Percentiles rank a stretch among this genome's conserved stretches.
phyloP scores from a whole-genome alignment of 2,888 invertebrate species.

The Pyrocoelia pectoralis region DNA sequence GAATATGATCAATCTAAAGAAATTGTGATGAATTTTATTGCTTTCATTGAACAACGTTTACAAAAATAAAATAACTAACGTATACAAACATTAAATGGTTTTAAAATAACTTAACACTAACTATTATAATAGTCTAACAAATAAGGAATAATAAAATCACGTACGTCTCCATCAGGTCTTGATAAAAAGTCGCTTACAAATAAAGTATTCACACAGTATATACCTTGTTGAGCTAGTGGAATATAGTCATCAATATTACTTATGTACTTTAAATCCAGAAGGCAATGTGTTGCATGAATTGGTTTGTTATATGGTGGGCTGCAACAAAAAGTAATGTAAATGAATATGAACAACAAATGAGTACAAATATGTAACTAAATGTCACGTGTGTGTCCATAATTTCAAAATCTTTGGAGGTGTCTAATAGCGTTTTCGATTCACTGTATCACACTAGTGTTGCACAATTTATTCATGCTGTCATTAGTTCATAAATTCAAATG shows the following conservation, averaged over 20 bases:
- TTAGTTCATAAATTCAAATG: too few species aligned
- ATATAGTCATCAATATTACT: constrained; percentile 48
- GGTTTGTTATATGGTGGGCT: constrained; percentile 66
- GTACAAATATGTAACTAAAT: too few species aligned
- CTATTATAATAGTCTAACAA: constrained; percentile 47
- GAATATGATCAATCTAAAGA: too few species aligned
- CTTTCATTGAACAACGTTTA: too few species aligned
- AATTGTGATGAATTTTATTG: too few species aligned
- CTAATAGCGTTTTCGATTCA: too few species aligned
- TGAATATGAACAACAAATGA: too few species aligned
- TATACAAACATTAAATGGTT: not conserved
- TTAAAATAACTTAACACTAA: not conserved
- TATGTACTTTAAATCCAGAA: constrained; percentile 66
- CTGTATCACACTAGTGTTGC: too few species aligned
- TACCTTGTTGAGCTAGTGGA: constrained; percentile 54
- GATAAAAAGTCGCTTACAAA: constrained; percentile 54
- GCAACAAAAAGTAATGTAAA: constrained; percentile 41
- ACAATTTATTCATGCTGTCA: too few species aligned
- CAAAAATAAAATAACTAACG: too few species aligned
- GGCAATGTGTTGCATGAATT: constrained; percentile 73
- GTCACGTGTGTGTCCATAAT: too few species aligned
- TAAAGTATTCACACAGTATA: constrained; percentile 53
- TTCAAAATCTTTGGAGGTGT: too few species aligned
- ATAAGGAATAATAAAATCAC: constrained; percentile 50
- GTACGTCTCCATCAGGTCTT: constrained; percentile 48